phyloP scores from a whole-genome alignment of 2,888 invertebrate species.

The Thymelicus acteon region DNA sequence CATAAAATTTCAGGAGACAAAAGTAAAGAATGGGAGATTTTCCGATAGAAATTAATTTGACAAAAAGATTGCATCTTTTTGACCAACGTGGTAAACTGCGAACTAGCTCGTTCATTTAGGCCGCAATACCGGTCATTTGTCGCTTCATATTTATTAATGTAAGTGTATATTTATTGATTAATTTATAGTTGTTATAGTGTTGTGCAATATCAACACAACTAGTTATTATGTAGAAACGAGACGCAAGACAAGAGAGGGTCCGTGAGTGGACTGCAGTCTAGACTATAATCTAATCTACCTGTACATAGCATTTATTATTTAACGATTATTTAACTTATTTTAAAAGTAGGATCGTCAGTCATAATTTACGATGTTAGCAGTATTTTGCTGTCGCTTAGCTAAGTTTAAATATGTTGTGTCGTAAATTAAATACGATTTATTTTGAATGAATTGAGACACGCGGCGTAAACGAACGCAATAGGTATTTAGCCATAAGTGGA shows the following conservation, averaged over 20 bases:
- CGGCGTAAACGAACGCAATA: neutral
- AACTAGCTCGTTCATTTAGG: neutral
- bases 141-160: neutral
- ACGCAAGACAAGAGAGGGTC: neutral
- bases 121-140: neutral
- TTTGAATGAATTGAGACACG: neutral
- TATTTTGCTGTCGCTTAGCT: conserved; percentile 19
- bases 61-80: neutral
- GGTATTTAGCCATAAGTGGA: no score
- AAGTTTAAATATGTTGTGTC: conserved; percentile 9
- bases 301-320: conserved; percentile 20
- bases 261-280: neutral
- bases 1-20: no score
- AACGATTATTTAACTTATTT: conserved; percentile 18
- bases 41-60: no score
- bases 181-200: neutral
- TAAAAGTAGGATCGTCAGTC: conserved; percentile 2
- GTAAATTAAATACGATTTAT: neutral
- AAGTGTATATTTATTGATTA: neutral
- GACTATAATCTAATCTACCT: conserved; percentile 14
- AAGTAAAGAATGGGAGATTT: no score
- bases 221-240: neutral
- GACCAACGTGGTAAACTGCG: neutral
- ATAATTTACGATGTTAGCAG: conserved; percentile 6
- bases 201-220: conserved; percentile 2